Base-by-base conservation (phyloP, 2,113 vertebrate genomes). In the Ranitomeya imitator region DNA sequence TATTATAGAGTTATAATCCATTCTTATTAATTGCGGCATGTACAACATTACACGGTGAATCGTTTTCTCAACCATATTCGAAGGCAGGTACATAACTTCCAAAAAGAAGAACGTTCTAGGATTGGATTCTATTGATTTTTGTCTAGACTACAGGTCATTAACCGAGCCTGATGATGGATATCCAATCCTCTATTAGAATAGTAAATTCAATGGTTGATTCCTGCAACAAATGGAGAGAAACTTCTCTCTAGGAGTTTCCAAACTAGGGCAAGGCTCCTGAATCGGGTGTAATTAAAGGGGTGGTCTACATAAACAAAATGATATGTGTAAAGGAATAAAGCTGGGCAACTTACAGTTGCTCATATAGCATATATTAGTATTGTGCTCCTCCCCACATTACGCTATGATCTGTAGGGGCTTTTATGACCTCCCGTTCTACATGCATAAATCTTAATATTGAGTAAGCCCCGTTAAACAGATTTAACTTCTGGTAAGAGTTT, bases 141-240 rank as follows among this genome's bases (percentile, higher is more conserved):
- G 73, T 76, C 73, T 76, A 76, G 73, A 76, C 73, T 76, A 76
- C 37, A 52, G 73, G 31, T 76, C 73, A 76, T 76, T 76, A 52
- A 76, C 37, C 21, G 18, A 76, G 73, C 18, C 37, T 21, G 37
- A 52, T 76, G 73, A 76, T 74, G 14, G 71, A 76, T 76, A 76
- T 76, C 18, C 73, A 76, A 76, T 52, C 37, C 73, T 51, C 16
- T 45, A 21, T 76, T 76, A 19, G 73, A 76, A 76, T 76, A 76
- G 73, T 52, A 18, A 76, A 76, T 52, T 18, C 37, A 51, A 0
- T 21, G 45, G 31, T 52, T 76, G 23, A 45, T 31, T 71, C 23
- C 67, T 23, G 26, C 45, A 45, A 37, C 6, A 71, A 26, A 71
- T 71, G 23, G 26, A 74, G 15, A 18, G 31, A 7, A 74, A 45